These are phyloP conservation scores for Tauraco hartlaubi DNA, from an alignment of 2,797 vertebrate species.

Conservation along the genomic window DNA sequence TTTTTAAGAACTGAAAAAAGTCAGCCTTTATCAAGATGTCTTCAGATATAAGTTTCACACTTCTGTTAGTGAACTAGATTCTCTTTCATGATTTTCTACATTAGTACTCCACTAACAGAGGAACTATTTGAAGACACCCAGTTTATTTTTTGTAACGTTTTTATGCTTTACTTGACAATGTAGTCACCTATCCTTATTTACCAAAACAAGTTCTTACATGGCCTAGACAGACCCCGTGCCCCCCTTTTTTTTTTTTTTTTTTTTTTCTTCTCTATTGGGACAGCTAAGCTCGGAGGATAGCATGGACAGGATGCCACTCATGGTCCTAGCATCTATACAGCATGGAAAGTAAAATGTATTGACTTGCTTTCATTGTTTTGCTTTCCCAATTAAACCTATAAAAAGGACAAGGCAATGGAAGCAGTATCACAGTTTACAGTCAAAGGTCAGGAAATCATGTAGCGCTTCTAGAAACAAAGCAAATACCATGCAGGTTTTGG, in stretches of 20 bases:
- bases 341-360: not conserved
- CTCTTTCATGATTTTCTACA: not conserved
- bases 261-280: not conserved
- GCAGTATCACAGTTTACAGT: not conserved
- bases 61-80: not conserved
- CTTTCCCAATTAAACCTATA: not conserved
- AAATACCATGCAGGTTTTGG: not conserved
- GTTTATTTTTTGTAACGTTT: not conserved
- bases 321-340: not conserved
- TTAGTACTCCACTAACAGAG: not conserved
- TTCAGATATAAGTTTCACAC: not conserved
- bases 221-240: fast-evolving
- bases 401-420: not conserved
- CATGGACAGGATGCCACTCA: not conserved
- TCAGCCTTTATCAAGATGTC: not conserved
- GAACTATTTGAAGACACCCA: not conserved
- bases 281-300: not conserved
- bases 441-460: not conserved
- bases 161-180: not conserved
- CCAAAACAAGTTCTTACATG: not conserved
- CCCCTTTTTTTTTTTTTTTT: fast-evolving
- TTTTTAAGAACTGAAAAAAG: not conserved
- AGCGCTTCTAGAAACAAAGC: not conserved
- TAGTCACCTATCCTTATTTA: not conserved
- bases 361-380: not conserved